These are phyloP conservation scores for Nipponacmea schrenckii DNA, from an alignment of 2,888 invertebrate genomes.

Conservation along the genomic window DNA sequence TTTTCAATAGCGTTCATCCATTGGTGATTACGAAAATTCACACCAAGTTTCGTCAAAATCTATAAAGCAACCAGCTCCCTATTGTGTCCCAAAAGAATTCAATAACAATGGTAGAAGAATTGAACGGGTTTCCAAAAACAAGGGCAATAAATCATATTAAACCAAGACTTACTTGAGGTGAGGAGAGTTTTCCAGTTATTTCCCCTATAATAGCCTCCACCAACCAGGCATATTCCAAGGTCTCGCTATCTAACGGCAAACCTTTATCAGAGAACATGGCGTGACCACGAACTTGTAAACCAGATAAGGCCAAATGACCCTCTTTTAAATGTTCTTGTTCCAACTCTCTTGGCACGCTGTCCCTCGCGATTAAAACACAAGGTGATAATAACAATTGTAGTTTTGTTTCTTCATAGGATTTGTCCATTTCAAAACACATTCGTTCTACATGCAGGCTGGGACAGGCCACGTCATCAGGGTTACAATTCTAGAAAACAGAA, in stretches of 20 bases:
- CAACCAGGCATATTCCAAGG: slow-evolving; percentile 97
- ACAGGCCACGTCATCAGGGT: slow-evolving; percentile 89
- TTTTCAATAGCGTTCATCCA: too few relatives aligned
- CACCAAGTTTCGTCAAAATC: too few relatives aligned
- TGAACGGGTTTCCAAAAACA: too few relatives aligned
- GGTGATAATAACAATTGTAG: slow-evolving; percentile 87
- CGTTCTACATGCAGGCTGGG: slow-evolving; percentile 76
- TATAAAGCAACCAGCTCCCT: too few relatives aligned
- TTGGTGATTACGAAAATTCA: too few relatives aligned
- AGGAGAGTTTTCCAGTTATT: slow-evolving; percentile 87
- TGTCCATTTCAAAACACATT: slow-evolving; percentile 97
- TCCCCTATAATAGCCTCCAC: slow-evolving; percentile 94
- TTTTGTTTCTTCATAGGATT: slow-evolving; percentile 89
- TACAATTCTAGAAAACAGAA: slow-evolving; percentile 77
- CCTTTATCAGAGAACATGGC: slow-evolving; percentile 87
- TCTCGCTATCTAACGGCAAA: slow-evolving; percentile 89
- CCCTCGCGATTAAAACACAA: slow-evolving; percentile 75
- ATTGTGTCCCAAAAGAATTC: too few relatives aligned
- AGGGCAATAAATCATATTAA: too few relatives aligned
- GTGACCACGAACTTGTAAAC: slow-evolving; percentile 79
- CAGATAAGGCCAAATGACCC: slow-evolving; percentile 76
- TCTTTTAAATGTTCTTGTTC: slow-evolving; percentile 60
- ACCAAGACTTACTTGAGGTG: slow-evolving; percentile 76
- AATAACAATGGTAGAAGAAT: too few relatives aligned
- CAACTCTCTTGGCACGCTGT: slow-evolving; percentile 55